Base-by-base conservation (phyloP, 2,888 invertebrate species). In the Yponomeuta evonymella region DNA sequence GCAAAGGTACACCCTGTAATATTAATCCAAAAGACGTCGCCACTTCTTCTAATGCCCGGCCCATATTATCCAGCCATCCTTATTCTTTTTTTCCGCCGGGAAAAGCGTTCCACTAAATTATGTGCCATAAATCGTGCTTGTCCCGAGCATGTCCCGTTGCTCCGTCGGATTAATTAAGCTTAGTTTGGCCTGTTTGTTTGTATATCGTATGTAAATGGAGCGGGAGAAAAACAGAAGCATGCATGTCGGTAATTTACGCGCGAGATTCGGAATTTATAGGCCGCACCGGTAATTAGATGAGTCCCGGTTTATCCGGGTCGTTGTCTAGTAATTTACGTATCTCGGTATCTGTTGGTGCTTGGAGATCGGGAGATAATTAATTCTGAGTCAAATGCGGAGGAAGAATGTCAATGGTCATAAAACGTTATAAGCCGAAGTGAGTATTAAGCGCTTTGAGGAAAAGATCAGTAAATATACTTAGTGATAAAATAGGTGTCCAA, bases 121-220 rank as follows among this genome's bases (percentile, higher is more conserved):
- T 86, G 79, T 58, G 81, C 83, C 77, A 88, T 90, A 90, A 89
- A 90, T 90, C 65, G 68, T 65, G n/a, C 30, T n/a, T 86, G 78
- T 77, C 79, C 80, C 76, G 81, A 84, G 87, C 87, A 83, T 79
- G 81, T 83, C 83, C 81, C 81, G 82, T 83, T 81, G 76, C 78
- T 79, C 15, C 63, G 48, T 77, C 76, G 86, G 87, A 86, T 87
- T 89, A 89, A 90, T 89, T 89, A 89, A 86, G 67, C 67, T 36
- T 36, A 36, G 67, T 67, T 23, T 51, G 48, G 33, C 33, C 29
- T 48, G 43, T 67, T 15, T 63, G 33, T 58, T 58, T 62, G 33
- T 70, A 15, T 58, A 58, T 58, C 51, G 51, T 58, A 70, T 63
- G 58, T 70, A 36, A 29, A 70, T 62, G 58, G 30, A 5, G 2